Evolutionary conservation across 2,888 invertebrate genomes (phyloP), one percentile per base, ranked within the genome.

Genomic region (Cataglyphis cursor): DNA sequence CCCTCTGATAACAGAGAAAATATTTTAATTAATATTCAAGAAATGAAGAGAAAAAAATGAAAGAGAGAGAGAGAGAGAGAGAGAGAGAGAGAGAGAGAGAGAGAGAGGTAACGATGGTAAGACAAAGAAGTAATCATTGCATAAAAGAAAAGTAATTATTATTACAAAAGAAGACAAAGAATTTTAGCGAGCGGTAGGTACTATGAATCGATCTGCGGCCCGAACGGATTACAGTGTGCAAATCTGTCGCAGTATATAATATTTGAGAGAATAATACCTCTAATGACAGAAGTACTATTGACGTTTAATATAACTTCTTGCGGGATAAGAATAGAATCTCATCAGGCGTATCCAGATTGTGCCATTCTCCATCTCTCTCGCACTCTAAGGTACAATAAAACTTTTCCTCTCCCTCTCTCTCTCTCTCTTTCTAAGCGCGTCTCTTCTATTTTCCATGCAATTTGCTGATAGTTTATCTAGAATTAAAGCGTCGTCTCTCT

Each of bases 321-420:
- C 76, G 80, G 83, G 84, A 74, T 68, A 81, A 85, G 75, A 87
- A 90, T 90, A 84, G 84, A 89, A 90, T 88, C 87, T 90, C 87
- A 87, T 88, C 86, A 85, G 44, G 24, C 70, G 65, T 72, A 72
- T 80, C 68, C 41, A 80, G 59, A 76, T 64, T 85, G 68, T 81
- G 24, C 48, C 35, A n/a, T 9, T 10, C 35, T 44, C 59, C 57
- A 59, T 44, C n/a, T 31, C 38, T 21, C 28, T 41, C 28, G 8
- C 41, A 68, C 12, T 21, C 1, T 21, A 21, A 21, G 21, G 44
- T 70, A 70, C 59, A 70, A 78, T 70, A 78, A 66, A 78, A 78
- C 31, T 78, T 21, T 57, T n/a, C 9, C 38, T 15, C 10, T 41
- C 35, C 31, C 24, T 64, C n/a, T 24, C n/a, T 51, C 18, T 51